Percentiles rank a stretch among this genome's conserved stretches.
These are phyloP conservation scores for Eunapius fragilis DNA, from an alignment of 37 sponge, comb jelly and placozoan genomes.

Conservation along the genomic window DNA sequence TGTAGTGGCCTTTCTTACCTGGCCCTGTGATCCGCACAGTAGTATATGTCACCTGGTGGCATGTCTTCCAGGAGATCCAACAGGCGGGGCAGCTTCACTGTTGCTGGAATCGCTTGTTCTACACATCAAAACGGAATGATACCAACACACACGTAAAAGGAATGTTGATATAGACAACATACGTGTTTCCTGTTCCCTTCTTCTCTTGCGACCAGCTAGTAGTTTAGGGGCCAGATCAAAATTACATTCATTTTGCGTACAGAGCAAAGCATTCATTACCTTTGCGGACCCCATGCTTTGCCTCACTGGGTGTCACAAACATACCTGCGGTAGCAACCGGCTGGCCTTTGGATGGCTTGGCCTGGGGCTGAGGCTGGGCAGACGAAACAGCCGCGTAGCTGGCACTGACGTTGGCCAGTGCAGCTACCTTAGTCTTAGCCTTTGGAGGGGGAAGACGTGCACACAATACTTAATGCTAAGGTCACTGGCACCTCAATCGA, in stretches of 20 bases:
- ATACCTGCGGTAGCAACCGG: slow-evolving; percentile 39
- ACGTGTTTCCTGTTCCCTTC: background rate
- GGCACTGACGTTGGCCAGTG: background rate
- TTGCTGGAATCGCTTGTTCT: background rate
- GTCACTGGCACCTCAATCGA: background rate
- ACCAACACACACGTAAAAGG: background rate
- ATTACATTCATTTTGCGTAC: background rate
- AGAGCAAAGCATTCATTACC: background rate
- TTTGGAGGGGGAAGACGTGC: slow-evolving; percentile 54
- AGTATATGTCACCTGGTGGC: slow-evolving; percentile 35
- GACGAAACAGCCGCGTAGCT: background rate
- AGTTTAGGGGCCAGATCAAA: background rate
- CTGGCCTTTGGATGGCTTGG: slow-evolving; percentile 9
- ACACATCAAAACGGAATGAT: background rate
- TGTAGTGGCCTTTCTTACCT: slow-evolving; percentile 6
- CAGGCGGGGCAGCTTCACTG: slow-evolving; percentile 14
- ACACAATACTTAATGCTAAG: background rate
- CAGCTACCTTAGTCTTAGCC: background rate
- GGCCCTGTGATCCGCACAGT: slow-evolving; percentile 25
- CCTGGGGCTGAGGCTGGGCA: background rate
- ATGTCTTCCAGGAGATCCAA: background rate
- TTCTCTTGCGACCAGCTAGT: slow-evolving; percentile 23
- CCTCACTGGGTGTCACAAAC: background rate
- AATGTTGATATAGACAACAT: background rate
- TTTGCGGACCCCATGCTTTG: background rate